Base-by-base conservation (phyloP, 2,113 vertebrate species). In the Lasiurus cinereus region DNA sequence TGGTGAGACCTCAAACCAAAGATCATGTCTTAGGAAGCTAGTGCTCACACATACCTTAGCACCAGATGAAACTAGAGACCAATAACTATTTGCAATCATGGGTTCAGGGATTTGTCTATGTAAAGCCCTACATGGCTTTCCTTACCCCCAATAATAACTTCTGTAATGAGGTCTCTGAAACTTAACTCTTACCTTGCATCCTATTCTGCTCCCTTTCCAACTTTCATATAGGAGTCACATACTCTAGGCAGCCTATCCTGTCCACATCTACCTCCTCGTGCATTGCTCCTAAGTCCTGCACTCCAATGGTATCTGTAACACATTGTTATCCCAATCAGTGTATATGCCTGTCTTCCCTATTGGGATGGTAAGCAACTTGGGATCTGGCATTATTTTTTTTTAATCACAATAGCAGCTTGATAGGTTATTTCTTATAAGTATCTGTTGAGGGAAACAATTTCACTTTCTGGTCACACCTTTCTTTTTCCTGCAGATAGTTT, bases 1-100 rank as follows among this genome's bases (percentile, higher is more conserved):
- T 10, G 85, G 94, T 62, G n/a, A 92, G 83, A 82, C 50, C 77
- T 93, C 92, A 94, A 73, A 86, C 88, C 82, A 83, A 70, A 96
- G 36, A n/a, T 56, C 31, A 9, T 21, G 82, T 88, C 88, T 92
- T 79, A 33, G 43, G 77, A 22, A 93, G 16, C 27, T 15, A 54
- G 50, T 36, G 50, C 43, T 79, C 36, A 78, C 11, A n/a, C 33
- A 29, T 3, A 59, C 16, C n/a, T 76, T 72, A 69, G 50, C 64
- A 79, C n/a, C 48, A 82, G 31, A 67, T 8, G 72, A 91, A 77
- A 19, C 66, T 4, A 36, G 56, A 22, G 72, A 66, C 64, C 31
- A n/a, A 43, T 8, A 52, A n/a, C 48, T 70, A 10, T 56, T 64
- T 50, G 46, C 6, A 83, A 1, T 19, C 56, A 19, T 1, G 24